Base-by-base conservation (phyloP, 1,140 invertebrate species). In the Euglossa dilemma region DNA sequence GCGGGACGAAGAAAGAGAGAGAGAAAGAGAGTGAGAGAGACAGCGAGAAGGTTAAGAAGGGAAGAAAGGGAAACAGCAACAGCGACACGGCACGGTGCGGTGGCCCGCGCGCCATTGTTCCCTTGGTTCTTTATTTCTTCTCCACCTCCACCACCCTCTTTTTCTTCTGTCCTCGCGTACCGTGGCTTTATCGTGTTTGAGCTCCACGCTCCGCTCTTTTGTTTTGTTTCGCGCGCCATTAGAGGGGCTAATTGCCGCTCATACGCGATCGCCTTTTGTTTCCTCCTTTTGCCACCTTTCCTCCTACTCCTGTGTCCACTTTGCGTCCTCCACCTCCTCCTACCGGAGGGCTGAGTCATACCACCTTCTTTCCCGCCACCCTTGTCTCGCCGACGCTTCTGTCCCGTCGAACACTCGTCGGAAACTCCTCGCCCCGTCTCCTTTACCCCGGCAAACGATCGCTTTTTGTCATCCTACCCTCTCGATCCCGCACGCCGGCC, bases 141-240 rank as follows among this genome's bases (percentile, higher is more conserved):
- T 80, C 70, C 74, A 73, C 67, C 74, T 86, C 80, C 43, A n/a
- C 52, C 54, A n/a, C 52, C 54, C 56, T 71, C 59, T 69, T 85
- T 84, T 80, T 82, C 72, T 75, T 78, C 85, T 77, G 80, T 81
- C 57, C 59, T 59, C 80, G 80, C 84, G 59, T 56, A 78, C 82
- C 82, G 54, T 80, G 76, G 78, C 88, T 91, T 92, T 91, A 93
- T 92, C 92, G 92, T 93, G 90, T 91, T 91, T 90, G 91, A 90
- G 88, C 90, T 89, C 88, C 87, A 87, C 88, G 87, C 82, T 89
- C 85, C 83, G 81, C 84, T 91, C 93, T 91, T 93, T 93, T 93
- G 92, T 93, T 93, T 94, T 93, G 90, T 91, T 93, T 94, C 92
- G 91, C 91, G 92, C 91, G 87, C 92, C 92, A 94, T 94, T 94